Evolutionary conservation across 2,888 invertebrate genomes (phyloP), one percentile per base, ranked within the genome.

Genomic region (Pammene fasciana): DNA sequence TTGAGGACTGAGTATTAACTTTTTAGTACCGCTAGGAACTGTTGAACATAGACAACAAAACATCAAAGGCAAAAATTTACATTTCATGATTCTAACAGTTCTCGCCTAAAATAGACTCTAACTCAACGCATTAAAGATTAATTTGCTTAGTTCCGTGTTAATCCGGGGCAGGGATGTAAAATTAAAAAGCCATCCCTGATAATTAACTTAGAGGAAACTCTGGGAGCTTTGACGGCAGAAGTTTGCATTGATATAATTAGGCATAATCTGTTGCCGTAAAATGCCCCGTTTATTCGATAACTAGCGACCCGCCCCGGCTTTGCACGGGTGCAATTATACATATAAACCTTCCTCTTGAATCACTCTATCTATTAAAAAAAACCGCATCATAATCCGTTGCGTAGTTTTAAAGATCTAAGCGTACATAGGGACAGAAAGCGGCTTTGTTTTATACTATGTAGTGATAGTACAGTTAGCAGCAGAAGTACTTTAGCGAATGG

Each of bases 161-260:
- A 26, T 26, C 16, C 3, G 7, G 18, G 9, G n/a, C 26, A n/a
- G 52, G 38, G 11, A 45, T 18, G 18, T 43, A 14, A 64, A 64
- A 54, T 54, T 36, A 59, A 55, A 59, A 9, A 45, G 5, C 43
- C 54, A 34, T 43, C 54, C 34, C 54, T n/a, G 11, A 11, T 54
- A 54, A 54, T 64, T 54, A 55, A 54, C 43, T 38, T 38, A 36
- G 11, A 14, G 16, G 1, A 45, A 55, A n/a, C 43, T 64, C 36
- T 50, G 13, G 34, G 54, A 54, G 54, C 64, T 64, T 34, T 26
- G 34, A 26, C 26, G 26, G 26, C 26, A 26, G 2, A 26, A 64
- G 26, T 45, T 60, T 10, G 46, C 46, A 2, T 10, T 46, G 14
- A 45, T 45, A 14, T 59, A 45, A 59, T 59, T 46, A 34, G 26